Conservation (phyloP, 2,888 invertebrate species). For the Thelaira solivaga region DNA sequence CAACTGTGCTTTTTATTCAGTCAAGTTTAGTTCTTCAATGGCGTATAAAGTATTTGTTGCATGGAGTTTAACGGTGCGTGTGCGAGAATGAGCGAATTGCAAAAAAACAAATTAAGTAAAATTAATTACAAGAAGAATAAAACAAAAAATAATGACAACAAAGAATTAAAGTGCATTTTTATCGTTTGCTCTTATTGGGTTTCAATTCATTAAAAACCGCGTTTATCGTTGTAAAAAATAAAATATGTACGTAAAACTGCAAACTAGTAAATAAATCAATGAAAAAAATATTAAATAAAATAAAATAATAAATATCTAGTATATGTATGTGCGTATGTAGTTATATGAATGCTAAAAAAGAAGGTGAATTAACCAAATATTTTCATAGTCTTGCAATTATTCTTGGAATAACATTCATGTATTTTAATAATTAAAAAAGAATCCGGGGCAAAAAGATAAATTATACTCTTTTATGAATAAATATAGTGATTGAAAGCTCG, state of each 20-base stretch:
- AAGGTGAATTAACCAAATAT: too few species aligned
- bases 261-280: conserved; percentile 1
- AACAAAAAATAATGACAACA: conserved; percentile 34
- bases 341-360: too few species aligned
- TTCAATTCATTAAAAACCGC: conserved; percentile 43
- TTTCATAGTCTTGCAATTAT: too few species aligned
- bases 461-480: too few species aligned
- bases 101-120: background rate
- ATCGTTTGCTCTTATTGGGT: conserved; percentile 30
- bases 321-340: too few species aligned
- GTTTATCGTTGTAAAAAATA: conserved; percentile 32
- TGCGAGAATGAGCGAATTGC: conserved; percentile 14
- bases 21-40: conserved; percentile 68
- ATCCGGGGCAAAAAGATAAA: too few species aligned
- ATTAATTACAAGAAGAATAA: conserved; percentile 1
- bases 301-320: too few species aligned
- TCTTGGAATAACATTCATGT: too few species aligned
- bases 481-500: too few species aligned
- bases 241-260: background rate
- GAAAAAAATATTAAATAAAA: background rate
- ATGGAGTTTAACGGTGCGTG: conserved; percentile 63
- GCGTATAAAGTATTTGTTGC: conserved; percentile 70
- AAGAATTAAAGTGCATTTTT: conserved; percentile 37
- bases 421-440: too few species aligned
- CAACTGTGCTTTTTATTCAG: conserved; percentile 46